A percentile compares a stretch with the other conserved stretches of the same genome.
Conservation (phyloP, 2,113 vertebrate genomes). For the Melanostigma gelatinosum region DNA sequence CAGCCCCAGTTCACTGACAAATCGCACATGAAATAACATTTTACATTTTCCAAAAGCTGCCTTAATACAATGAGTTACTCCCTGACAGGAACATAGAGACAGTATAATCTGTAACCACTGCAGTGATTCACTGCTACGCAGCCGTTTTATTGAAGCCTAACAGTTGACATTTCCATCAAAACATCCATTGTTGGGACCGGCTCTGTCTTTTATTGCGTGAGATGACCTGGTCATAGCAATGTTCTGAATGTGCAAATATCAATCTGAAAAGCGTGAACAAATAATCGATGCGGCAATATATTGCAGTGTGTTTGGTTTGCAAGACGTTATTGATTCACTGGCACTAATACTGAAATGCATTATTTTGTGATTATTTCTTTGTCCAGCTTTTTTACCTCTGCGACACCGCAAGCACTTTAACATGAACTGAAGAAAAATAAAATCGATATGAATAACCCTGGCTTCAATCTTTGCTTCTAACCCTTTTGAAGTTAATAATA, state of each 20-base stretch:
- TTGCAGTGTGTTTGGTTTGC: conserved; percentile 9
- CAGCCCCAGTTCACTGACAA: background rate
- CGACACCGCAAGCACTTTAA: background rate
- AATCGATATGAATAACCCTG: background rate
- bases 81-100: background rate
- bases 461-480: background rate
- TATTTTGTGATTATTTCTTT: conserved; percentile 31
- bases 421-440: background rate
- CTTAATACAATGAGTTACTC: background rate
- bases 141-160: conserved; percentile 25
- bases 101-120: conserved; percentile 8
- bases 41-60: conserved; percentile 16
- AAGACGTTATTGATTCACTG: conserved; percentile 29
- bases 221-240: conserved; percentile 20
- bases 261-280: conserved; percentile 32
- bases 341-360: background rate
- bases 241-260: conserved; percentile 42
- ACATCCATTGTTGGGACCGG: conserved; percentile 39
- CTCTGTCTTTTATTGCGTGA: conserved; percentile 27
- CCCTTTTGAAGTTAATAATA: background rate
- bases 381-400: background rate
- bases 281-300: conserved; percentile 38
- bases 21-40: background rate
- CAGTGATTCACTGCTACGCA: background rate
- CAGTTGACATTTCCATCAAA: conserved; percentile 53